Percentiles rank a stretch among this genome's conserved stretches.
These are phyloP conservation scores for Glyphotaelius pellucidus DNA, from an alignment of 2,888 invertebrate genomes.

Conservation along the genomic window DNA sequence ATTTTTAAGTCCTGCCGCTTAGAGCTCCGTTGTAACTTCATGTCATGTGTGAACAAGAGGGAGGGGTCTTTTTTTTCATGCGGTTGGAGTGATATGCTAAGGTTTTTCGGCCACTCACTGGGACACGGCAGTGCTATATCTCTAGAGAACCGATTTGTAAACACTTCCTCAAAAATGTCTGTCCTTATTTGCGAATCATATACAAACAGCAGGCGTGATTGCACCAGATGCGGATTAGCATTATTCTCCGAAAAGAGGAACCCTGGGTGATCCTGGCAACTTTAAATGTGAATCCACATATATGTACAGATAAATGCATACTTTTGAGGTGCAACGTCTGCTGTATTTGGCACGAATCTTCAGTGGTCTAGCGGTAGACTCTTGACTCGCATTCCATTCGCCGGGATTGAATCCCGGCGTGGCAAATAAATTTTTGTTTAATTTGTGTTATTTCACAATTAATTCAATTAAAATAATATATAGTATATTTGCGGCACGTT, in stretches of 20 bases:
- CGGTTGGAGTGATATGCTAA: no score
- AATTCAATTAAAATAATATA: no score
- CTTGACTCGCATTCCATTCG: no score
- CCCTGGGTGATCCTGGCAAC: not conserved
- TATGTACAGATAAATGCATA: not conserved
- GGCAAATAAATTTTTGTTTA: no score
- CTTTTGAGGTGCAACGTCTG: not conserved
- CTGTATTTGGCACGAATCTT: not conserved
- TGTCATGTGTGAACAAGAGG: not conserved
- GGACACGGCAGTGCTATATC: not conserved
- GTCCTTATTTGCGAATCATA: not conserved
- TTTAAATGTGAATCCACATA: not conserved
- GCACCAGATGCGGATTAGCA: not conserved
- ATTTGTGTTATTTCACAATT: no score
- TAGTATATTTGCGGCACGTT: no score
- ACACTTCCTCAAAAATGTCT: not conserved
- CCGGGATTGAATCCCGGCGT: no score
- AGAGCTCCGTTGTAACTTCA: not conserved
- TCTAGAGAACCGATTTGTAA: not conserved
- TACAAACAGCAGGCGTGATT: not conserved
- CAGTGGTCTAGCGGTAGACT: no score
- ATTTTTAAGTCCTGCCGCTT: not conserved
- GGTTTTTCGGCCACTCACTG: not conserved
- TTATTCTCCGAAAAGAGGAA: not conserved
- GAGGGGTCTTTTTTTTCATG: no score